Conservation (phyloP, 2,797 vertebrate genomes). For the Pterois miles region DNA sequence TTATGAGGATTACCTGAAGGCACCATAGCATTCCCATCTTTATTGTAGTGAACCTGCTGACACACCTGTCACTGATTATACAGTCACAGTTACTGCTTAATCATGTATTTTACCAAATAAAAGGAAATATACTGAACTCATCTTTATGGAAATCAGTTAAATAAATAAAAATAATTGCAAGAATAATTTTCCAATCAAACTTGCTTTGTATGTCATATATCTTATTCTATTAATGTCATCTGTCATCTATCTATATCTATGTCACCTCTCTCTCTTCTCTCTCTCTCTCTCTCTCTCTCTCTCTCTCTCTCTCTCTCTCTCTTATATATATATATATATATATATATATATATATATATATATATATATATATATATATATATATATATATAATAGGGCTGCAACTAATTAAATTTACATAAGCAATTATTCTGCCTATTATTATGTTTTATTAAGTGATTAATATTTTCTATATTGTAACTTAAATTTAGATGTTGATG, state of each 20-base stretch:
- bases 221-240: neutral
- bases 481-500: neutral
- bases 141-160: neutral
- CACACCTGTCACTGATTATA: slow-evolving; percentile 16
- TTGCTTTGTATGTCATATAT: neutral
- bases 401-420: no score
- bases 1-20: neutral
- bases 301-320: no score
- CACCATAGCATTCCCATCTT: neutral
- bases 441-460: neutral
- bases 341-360: no score
- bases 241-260: no score
- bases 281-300: no score
- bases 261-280: no score
- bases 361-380: no score
- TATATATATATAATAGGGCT: no score
- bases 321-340: no score
- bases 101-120: no score
- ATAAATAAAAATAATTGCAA: neutral
- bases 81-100: neutral
- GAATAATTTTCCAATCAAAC: neutral
- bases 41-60: slow-evolving; percentile 28
- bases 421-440: no score
- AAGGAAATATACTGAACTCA: neutral
- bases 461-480: neutral